Base-by-base conservation (phyloP, 2,888 invertebrate species). In the Cerastis leucographa region DNA sequence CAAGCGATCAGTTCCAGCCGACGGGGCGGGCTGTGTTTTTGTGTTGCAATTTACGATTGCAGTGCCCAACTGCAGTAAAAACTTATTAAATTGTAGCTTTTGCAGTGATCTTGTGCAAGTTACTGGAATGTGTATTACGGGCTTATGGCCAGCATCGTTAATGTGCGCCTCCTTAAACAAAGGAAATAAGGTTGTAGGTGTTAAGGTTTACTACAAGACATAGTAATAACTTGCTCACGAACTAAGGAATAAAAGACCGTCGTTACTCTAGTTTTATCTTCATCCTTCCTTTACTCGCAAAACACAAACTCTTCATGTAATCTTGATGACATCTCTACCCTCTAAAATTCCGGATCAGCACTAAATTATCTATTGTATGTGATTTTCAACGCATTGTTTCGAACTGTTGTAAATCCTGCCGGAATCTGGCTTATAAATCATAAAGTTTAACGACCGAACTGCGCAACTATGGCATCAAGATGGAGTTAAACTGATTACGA, bases 401-500 rank as follows among this genome's bases (percentile, higher is more conserved):
- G 44, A 79, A 86, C 80, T 76, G 76, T 85, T 66, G 75, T 85
- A 84, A 86, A 83, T 81, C 72, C 54, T 46, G 62, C 46, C 71
- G 71, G 71, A 78, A 83, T 84, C 72, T 80, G 56, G 56, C 73
- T 76, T 76, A 85, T 90, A 88, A 84, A 90, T 89, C 87, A 86
- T 84, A 74, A 88, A 85, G 78, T 86, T 87, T 73, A 81, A 75
- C 69, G 42, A 79, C 71, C 73, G 25, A 76, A 72, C 67, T 51
- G 71, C 42, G 35, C 35, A 80, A 74, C 76, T 76, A 68, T 78
- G 54, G 49, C 68, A 80, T 82, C 77, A 80, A 84, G 87, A 87
- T 87, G 61, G 12, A 73, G 71, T 65, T 54, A 59, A 71, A 56
- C 65, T 73, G 77, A 79, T 81, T 81, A 73, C 51, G 59, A 78